These are phyloP conservation scores for Papilio xuthus DNA, from an alignment of 1,140 invertebrate genomes.

Conservation along the genomic window DNA sequence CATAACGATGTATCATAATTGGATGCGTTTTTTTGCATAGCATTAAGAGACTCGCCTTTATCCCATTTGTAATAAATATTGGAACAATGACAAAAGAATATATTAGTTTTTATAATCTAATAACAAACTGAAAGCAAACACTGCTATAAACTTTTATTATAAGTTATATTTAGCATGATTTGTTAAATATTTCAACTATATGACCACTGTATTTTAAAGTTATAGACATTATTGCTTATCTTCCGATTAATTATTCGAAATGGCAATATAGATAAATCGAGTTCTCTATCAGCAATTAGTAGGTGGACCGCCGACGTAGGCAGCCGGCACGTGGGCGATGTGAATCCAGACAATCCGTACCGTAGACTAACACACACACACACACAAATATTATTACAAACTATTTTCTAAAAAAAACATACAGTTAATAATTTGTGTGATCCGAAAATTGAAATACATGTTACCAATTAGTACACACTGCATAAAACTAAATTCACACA, in stretches of 20 bases:
- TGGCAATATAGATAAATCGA: neutral
- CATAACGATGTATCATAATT: constrained; percentile 32
- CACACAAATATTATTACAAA: neutral
- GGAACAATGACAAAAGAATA: neutral
- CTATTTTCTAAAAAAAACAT: neutral
- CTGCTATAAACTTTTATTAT: neutral
- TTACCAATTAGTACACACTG: neutral
- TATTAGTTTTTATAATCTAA: constrained; percentile 1
- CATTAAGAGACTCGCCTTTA: constrained; percentile 8
- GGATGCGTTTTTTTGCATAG: constrained; percentile 33
- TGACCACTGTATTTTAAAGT: neutral
- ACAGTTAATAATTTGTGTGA: neutral
- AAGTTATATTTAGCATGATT: neutral
- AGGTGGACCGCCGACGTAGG: constrained; percentile 26
- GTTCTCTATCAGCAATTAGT: constrained; percentile 21
- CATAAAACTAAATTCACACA: neutral
- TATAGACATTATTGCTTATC: neutral
- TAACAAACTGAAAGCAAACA: neutral
- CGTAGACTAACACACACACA: neutral
- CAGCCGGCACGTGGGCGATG: constrained; percentile 24
- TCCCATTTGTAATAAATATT: constrained; percentile 17
- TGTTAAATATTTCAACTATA: neutral
- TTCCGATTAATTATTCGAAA: constrained; percentile 10
- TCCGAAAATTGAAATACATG: neutral
- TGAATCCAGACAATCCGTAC: neutral